Base-by-base conservation (phyloP, 2,113 vertebrate genomes). In the Mustela nigripes region DNA sequence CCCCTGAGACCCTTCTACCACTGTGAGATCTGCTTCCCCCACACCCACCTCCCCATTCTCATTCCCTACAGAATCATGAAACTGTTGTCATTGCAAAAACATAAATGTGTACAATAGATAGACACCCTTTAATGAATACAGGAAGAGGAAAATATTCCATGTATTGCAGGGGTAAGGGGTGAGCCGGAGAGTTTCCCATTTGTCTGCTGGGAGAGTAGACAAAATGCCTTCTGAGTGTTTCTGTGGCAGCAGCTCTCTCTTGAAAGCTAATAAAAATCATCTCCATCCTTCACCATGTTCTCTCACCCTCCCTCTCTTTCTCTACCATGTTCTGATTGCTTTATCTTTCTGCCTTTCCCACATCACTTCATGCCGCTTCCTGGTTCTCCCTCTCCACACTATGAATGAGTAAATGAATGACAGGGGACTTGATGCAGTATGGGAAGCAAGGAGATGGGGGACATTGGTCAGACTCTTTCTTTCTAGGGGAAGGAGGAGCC, bases 401-500 rank as follows among this genome's bases (percentile, higher is more conserved):
- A 48, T 69, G 36, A 96, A 58, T 76, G 67, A 91, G n/a, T 33
- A 16, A 78, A 48, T 78, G 74, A 48, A 48, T 63, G 48, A 36
- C 36, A 19, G 53, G 7, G 28, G 5, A 22, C 5, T 95, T 80
- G 31, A 36, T 6, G 2, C 45, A 50, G 89, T 60, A 96, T 83
- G 31, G 74, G 62, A 85, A 95, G 50, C 82, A 18, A 45, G 16
- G 31, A 93, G 71, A 80, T 26, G 62, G 16, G 42, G 18, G 5
- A 48, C 28, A 12, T 33, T 48, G 31, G 31, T 31, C 48, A 80
- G 89, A 74, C 56, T 5, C n/a, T 71, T 76, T 45, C 22, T 90
- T 86, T 96, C 90, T 9, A 45, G n/a, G 71, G n/a, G 67, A 96
- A 80, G 22, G 80, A 88, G 42, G 53, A 95, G 71, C 78, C 60